Base-by-base conservation (phyloP, 2,888 invertebrate genomes). In the Harmothoe impar region DNA sequence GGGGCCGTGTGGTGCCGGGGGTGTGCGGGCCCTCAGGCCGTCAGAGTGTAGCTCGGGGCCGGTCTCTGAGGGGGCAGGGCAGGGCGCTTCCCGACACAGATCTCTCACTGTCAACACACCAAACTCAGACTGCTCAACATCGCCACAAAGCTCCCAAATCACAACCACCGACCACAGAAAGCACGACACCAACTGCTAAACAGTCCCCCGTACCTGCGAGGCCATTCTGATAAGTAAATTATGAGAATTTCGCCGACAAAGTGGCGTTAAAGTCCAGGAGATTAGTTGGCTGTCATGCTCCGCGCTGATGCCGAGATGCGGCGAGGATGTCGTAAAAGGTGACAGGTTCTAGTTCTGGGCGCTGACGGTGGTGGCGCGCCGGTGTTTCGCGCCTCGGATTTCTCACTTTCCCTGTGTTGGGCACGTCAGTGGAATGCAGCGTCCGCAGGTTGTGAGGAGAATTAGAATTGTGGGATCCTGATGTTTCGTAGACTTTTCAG, bases 311-410 rank as follows among this genome's bases (percentile, higher is more conserved):
- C 31, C 77, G 77, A 3, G 31, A 31, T 29, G 77, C 31, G 62
- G 77, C 31, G 25, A 77, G 77, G 62, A 62, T 77, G 77, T 77
- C 77, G 77, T 77, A 77, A 77, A 77, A 77, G n/a, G n/a, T 15
- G 20, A 29, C 77, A 77, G 77, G 0, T n/a, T 15, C 17, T 77
- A 77, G 62, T 23, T 12, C 62, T 1, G 5, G 43, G 43, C 43
- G 43, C 43, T 43, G 43, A 43, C 43, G 43, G 43, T 43, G 43
- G 43, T 43, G 43, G 43, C 43, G 43, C 43, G 3, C 3, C 43
- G 3, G 43, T 43, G 43, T 43, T 43, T 43, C 43, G 43, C 43
- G 43, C 43, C 43, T 43, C 43, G 10, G 10, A 3, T 43, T 43
- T 43, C 43, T 43, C 43, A 43, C 43, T 43, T 43, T 43, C 43